Percentiles rank a stretch among this genome's conserved stretches.
These are phyloP conservation scores for Drosophila varians DNA, from an alignment of 1,140 invertebrate genomes.

Conservation along the genomic window DNA sequence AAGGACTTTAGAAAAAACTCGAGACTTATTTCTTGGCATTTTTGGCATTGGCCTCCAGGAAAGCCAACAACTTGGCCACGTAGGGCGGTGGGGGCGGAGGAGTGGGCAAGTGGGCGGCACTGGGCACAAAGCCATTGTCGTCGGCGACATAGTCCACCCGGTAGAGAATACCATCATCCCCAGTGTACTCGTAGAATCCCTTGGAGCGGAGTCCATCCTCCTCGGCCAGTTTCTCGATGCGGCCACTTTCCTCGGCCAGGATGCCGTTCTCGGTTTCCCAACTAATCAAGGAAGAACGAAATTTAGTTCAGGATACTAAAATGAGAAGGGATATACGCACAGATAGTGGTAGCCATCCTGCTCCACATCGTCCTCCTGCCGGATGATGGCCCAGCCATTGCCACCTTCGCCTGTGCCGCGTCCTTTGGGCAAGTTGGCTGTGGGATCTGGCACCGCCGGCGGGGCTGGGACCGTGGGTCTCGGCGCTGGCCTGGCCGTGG, in stretches of 20 bases:
- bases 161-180: conserved; percentile 78
- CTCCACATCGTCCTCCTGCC: conserved; percentile 64
- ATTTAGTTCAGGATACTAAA: too few species aligned
- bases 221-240: conserved; percentile 83
- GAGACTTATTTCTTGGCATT: conserved; percentile 24
- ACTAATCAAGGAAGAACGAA: conserved; percentile 15
- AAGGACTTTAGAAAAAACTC: background rate
- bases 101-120: conserved; percentile 92
- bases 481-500: conserved; percentile 10
- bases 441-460: conserved; percentile 25
- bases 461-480: conserved; percentile 15
- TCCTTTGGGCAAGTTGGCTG: conserved; percentile 58
- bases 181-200: conserved; percentile 86
- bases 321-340: conserved; percentile 36
- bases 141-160: conserved; percentile 91
- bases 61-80: conserved; percentile 66
- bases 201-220: conserved; percentile 83
- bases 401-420: conserved; percentile 69
- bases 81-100: conserved; percentile 61
- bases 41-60: conserved; percentile 58
- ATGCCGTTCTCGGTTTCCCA: conserved; percentile 87
- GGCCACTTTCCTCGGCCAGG: conserved; percentile 84
- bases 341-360: conserved; percentile 80
- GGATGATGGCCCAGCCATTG: conserved; percentile 73
- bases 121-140: conserved; percentile 92